Conservation (phyloP, 2,797 vertebrate genomes). For the Poecilia wingei region DNA sequence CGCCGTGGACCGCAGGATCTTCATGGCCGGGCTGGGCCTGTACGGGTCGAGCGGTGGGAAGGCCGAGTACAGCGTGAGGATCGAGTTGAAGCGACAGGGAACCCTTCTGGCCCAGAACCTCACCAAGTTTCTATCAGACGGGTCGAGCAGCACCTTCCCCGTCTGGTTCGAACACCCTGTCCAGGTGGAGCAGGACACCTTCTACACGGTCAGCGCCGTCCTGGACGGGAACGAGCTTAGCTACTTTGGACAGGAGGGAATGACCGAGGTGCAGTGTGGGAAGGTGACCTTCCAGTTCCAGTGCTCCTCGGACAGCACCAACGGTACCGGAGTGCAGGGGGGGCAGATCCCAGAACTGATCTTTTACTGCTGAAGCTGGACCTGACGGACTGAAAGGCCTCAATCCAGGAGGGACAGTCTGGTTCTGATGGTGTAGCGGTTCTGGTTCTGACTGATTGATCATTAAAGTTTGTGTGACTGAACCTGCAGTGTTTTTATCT, state of each 20-base stretch:
- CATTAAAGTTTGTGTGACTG: conserved; percentile 22
- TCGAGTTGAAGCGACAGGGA: conserved; percentile 91
- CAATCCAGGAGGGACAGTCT: background rate
- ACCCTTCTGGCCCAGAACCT: conserved; percentile 87
- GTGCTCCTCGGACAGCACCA: conserved; percentile 96
- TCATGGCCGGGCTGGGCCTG: conserved; percentile 89
- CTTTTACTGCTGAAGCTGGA: conserved; percentile 80
- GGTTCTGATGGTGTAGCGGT: background rate
- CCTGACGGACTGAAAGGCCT: background rate
- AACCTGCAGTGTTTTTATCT: conserved; percentile 6
- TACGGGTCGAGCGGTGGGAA: conserved; percentile 92
- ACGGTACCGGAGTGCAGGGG: conserved; percentile 94
- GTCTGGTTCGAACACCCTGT: conserved; percentile 95
- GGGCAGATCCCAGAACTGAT: conserved; percentile 96
- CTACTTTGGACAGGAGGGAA: conserved; percentile 96
- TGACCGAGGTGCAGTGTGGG: conserved; percentile 94
- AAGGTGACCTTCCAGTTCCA: conserved; percentile 96
- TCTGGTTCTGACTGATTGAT: conserved; percentile 2
- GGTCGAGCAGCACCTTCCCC: conserved; percentile 89
- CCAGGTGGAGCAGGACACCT: conserved; percentile 91
- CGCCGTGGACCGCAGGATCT: conserved; percentile 89
- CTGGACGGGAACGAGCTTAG: conserved; percentile 92
- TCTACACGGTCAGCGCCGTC: conserved; percentile 91
- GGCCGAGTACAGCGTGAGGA: conserved; percentile 89
- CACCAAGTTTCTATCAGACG: conserved; percentile 90